phyloP scores from a whole-genome alignment of 2,797 vertebrate species.

The Yasuhikotakia modesta region DNA sequence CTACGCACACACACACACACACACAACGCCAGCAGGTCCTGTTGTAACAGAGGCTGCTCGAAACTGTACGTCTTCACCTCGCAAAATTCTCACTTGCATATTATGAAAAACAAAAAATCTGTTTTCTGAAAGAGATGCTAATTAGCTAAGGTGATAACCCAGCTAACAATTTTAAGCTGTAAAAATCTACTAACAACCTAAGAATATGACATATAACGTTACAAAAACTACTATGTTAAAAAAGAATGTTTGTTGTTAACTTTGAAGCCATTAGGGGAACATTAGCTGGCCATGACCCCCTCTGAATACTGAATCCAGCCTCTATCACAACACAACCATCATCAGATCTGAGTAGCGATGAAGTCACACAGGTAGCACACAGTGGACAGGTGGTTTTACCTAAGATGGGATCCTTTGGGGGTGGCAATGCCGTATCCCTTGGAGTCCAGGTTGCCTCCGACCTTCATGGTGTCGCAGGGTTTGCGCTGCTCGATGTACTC shows the following conservation, averaged over 20 bases:
- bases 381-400: constrained; percentile 71
- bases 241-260: too few relatives aligned
- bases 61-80: background rate
- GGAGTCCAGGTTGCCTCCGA: constrained; percentile 99
- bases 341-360: background rate
- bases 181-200: too few relatives aligned
- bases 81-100: background rate
- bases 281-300: too few relatives aligned
- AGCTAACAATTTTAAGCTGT: too few relatives aligned
- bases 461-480: constrained; percentile 99
- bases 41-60: constrained; percentile 45
- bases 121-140: background rate
- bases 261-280: too few relatives aligned
- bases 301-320: constrained; percentile 2
- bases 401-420: constrained; percentile 94
- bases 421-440: constrained; percentile 99
- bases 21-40: constrained; percentile 41
- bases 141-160: background rate
- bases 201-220: too few relatives aligned
- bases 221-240: too few relatives aligned
- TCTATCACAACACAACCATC: constrained; percentile 32
- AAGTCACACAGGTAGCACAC: constrained; percentile 7
- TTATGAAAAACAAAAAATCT: background rate
- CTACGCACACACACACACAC: constrained; percentile 39
- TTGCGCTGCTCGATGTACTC: constrained; percentile 98